Conservation (phyloP, 1,140 invertebrate genomes). For the Drosophila pseudoobscura region DNA sequence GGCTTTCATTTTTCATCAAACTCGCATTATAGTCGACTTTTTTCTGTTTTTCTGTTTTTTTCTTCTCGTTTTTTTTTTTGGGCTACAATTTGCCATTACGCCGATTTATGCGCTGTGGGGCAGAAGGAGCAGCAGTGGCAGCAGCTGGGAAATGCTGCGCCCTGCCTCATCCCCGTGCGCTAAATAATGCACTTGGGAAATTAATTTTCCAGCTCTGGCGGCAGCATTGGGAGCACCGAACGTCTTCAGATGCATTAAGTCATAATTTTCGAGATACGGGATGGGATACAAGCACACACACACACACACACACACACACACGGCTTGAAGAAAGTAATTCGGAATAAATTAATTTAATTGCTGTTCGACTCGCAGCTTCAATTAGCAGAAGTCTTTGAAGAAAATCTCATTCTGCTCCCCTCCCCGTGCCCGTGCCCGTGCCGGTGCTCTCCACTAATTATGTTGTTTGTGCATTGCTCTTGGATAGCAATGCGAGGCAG, state of each 20-base stretch:
- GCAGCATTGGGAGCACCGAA: slow-evolving; percentile 9
- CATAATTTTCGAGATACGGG: slow-evolving; percentile 26
- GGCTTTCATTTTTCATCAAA: slow-evolving; percentile 49
- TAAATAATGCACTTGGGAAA: slow-evolving; percentile 75
- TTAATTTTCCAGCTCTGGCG: slow-evolving; percentile 52
- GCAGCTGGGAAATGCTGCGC: slow-evolving; percentile 13
- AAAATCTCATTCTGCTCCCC: background rate
- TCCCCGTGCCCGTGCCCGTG: too few species aligned
- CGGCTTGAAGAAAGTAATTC: slow-evolving; percentile 42
- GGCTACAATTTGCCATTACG: slow-evolving; percentile 59
- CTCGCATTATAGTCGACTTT: slow-evolving; percentile 24
- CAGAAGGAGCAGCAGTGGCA: background rate
- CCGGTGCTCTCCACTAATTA: slow-evolving; percentile 53
- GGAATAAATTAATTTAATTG: slow-evolving; percentile 64
- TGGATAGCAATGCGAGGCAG: slow-evolving; percentile 18
- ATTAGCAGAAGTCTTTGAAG: slow-evolving; percentile 51
- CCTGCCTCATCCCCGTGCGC: slow-evolving; percentile 11
- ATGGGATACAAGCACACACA: background rate
- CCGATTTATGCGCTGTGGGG: slow-evolving; percentile 54
- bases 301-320: background rate
- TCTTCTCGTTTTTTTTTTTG: background rate
- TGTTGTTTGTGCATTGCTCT: slow-evolving; percentile 52
- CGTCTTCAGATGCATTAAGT: slow-evolving; percentile 30
- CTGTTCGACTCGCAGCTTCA: slow-evolving; percentile 43
- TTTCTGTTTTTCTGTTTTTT: background rate